Conservation (phyloP, 1,140 invertebrate species). For the Cotesia glomerata region DNA sequence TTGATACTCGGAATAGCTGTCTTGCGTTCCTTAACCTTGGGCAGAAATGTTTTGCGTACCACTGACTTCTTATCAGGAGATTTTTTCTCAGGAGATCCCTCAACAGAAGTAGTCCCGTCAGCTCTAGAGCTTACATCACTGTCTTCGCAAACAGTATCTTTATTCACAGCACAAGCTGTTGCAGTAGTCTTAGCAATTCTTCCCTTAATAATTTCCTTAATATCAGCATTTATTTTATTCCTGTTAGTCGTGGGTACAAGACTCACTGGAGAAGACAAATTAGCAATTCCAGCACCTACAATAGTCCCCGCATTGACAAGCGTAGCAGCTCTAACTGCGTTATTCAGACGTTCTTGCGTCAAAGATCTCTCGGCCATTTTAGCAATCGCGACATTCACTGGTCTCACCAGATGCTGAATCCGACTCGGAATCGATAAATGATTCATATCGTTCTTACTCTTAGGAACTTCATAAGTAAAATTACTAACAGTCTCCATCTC, state of each 20-base stretch:
- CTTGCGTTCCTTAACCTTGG: constrained; percentile 63
- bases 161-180: constrained; percentile 27
- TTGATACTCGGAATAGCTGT: constrained; percentile 60
- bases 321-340: background rate
- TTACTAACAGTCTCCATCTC: constrained; percentile 59
- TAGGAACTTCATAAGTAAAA: constrained; percentile 49
- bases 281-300: constrained; percentile 17
- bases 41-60: constrained; percentile 63
- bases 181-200: constrained; percentile 38
- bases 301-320: background rate
- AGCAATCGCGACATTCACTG: constrained; percentile 59
- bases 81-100: constrained; percentile 47
- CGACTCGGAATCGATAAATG: constrained; percentile 60
- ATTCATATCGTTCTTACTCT: constrained; percentile 41
- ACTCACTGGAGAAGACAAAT: background rate
- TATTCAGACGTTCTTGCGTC: background rate
- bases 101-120: constrained; percentile 39
- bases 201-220: constrained; percentile 40
- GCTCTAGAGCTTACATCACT: constrained; percentile 44
- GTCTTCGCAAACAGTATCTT: constrained; percentile 38
- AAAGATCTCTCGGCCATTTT: constrained; percentile 52
- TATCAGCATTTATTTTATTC: constrained; percentile 38
- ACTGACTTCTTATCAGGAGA: constrained; percentile 62
- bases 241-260: constrained; percentile 30
- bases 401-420: constrained; percentile 59